phyloP scores from a whole-genome alignment of 2,797 vertebrate genomes.

The Argya squamiceps region DNA sequence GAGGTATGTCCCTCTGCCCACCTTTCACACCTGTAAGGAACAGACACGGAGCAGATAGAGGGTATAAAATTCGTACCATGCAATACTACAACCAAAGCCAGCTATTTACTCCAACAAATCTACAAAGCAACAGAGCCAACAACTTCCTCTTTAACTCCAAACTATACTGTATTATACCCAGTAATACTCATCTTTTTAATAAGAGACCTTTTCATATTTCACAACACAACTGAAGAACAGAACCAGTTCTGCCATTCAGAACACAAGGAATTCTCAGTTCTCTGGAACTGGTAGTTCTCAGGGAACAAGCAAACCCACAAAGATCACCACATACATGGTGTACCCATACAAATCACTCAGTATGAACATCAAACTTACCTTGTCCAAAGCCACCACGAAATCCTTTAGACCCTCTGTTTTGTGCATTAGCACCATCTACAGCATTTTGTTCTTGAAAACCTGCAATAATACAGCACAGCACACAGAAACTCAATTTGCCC shows the following conservation, averaged over 20 bases:
- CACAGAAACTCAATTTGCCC: background rate
- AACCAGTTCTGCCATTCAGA: background rate
- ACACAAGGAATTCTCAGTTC: no score
- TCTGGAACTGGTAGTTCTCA: no score
- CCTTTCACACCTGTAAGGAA: conserved; percentile 20
- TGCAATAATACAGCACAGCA: background rate
- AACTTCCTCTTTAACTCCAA: background rate
- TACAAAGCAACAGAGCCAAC: background rate
- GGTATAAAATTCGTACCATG: background rate
- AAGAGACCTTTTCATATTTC: background rate
- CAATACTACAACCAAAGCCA: background rate
- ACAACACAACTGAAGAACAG: background rate
- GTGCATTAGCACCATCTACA: background rate
- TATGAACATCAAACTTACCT: background rate
- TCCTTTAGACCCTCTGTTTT: conserved; percentile 39
- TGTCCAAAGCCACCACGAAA: conserved; percentile 19
- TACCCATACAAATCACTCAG: background rate
- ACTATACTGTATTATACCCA: background rate
- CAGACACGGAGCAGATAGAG: background rate
- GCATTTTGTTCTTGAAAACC: conserved; percentile 34
- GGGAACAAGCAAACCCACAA: background rate
- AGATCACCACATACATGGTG: background rate
- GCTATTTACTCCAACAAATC: background rate
- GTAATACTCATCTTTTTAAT: background rate
- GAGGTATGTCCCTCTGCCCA: background rate